Evolutionary conservation across 2,888 invertebrate species (phyloP).

Genomic region (Xylophagus ater): DNA sequence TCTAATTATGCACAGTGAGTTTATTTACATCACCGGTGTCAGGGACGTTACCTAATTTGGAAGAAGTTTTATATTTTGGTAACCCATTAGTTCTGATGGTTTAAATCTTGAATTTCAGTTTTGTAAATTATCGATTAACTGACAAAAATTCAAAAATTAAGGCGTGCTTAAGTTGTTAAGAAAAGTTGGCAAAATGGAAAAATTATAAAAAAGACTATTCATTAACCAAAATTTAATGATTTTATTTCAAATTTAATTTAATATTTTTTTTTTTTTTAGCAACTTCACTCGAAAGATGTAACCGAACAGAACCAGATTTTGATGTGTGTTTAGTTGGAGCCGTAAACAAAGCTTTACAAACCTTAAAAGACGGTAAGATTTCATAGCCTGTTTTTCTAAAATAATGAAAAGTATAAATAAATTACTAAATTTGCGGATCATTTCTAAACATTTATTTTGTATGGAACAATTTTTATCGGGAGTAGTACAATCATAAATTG

Average conservation of each 20-base stretch:
- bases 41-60: too few relatives aligned
- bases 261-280: conserved; percentile 39
- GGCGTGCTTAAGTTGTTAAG: background rate
- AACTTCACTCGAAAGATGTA: conserved; percentile 46
- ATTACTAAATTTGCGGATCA: background rate
- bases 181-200: background rate
- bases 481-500: too few relatives aligned
- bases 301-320: conserved; percentile 43
- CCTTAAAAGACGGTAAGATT: conserved; percentile 46
- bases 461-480: background rate
- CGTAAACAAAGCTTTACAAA: conserved; percentile 44
- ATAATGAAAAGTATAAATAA: background rate
- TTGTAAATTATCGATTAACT: too few relatives aligned
- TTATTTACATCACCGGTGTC: too few relatives aligned
- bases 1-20: too few relatives aligned
- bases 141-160: too few relatives aligned
- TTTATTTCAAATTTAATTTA: conserved; percentile 5
- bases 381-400: background rate
- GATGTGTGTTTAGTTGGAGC: conserved; percentile 48
- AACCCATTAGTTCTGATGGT: too few relatives aligned
- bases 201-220: conserved; percentile 1
- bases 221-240: conserved; percentile 9
- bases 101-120: too few relatives aligned
- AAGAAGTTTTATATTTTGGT: background rate
- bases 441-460: background rate